phyloP scores from a whole-genome alignment of 2,113 vertebrate species.

The Sylvia atricapilla region DNA sequence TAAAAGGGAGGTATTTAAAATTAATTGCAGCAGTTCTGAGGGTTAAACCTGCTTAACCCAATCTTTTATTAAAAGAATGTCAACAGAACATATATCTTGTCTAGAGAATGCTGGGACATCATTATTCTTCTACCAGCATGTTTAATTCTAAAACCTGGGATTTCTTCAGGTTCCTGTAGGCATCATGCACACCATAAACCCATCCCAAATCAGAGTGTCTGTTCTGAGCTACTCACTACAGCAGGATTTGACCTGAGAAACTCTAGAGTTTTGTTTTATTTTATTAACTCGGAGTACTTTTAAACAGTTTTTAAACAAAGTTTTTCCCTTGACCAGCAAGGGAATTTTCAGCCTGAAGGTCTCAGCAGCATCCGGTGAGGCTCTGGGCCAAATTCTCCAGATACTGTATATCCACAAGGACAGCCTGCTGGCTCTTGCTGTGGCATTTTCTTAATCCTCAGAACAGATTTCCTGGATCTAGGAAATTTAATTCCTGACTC shows the following conservation, averaged over 20 bases:
- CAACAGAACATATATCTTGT: constrained; percentile 58
- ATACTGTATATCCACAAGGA: constrained; percentile 67
- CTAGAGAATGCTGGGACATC: constrained; percentile 12
- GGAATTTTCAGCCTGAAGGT: constrained; percentile 74
- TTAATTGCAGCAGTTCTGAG: constrained; percentile 71
- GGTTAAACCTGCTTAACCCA: constrained; percentile 77
- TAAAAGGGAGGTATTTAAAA: constrained; percentile 71
- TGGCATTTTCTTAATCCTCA: constrained; percentile 70
- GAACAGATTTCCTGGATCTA: constrained; percentile 73
- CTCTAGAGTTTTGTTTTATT: constrained; percentile 72
- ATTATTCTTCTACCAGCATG: constrained; percentile 13
- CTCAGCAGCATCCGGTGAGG: constrained; percentile 73
- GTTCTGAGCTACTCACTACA: constrained; percentile 80
- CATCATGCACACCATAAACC: constrained; percentile 59
- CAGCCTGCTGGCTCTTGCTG: constrained; percentile 58
- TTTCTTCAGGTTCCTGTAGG: constrained; percentile 49
- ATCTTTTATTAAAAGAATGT: constrained; percentile 62
- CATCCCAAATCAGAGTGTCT: constrained; percentile 58
- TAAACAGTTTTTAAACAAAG: constrained; percentile 72
- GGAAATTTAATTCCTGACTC: constrained; percentile 78
- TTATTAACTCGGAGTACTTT: constrained; percentile 74
- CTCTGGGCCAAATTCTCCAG: constrained; percentile 74
- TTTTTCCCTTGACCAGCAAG: constrained; percentile 82
- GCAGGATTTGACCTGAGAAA: constrained; percentile 86
- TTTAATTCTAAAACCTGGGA: constrained; percentile 56